Evolutionary conservation across 2,797 vertebrate species (phyloP), one percentile per base, ranked within the genome.

Genomic region (Anguilla anguilla): DNA sequence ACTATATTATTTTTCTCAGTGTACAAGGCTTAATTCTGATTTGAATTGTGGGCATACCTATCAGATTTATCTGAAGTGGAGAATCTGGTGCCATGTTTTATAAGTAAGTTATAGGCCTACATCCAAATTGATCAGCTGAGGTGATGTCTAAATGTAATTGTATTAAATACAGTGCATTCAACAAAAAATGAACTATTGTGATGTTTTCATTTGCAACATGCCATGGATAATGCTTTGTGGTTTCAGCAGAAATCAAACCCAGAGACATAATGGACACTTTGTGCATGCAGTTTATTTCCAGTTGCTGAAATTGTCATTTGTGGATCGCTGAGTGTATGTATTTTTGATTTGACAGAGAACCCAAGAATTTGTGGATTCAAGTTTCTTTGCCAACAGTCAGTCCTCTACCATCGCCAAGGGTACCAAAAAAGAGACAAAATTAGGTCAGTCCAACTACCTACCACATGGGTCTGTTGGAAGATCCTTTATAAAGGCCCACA

Each of bases 261-360:
- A 74, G 69, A 35, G 10, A 9, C 15, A 17, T 35, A 31, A 31
- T 31, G 69, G 31, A 15, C 28, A 6, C 69, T 74, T 39, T 74
- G 11, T 22, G 1, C 13, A 35, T 31, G 69, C 1, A 72, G 7
- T 74, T 13, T 74, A 39, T 74, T 74, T 74, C 69, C 69, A 74
- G 28, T 74, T 35, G 28, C 49, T 51, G 1, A 74, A 31, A 55
- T 85, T 31, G 10, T 2, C 83, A 53, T 55, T 84, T 19, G 11
- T n/a, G n/a, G 28, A 55, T 19, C 28, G 28, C 35, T 39, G 19
- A 13, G 28, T 6, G 31, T 61, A 3, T 39, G 22, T 1, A 13
- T 51, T 6, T 7, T 67, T 39, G 35, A 17, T 82, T 79, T 51
- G 15, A 85, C 95, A 99, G 98, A 97, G 95, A 93, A 96, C 94